Base-by-base conservation (phyloP, 2,113 vertebrate genomes). In the Sorex araneus region DNA sequence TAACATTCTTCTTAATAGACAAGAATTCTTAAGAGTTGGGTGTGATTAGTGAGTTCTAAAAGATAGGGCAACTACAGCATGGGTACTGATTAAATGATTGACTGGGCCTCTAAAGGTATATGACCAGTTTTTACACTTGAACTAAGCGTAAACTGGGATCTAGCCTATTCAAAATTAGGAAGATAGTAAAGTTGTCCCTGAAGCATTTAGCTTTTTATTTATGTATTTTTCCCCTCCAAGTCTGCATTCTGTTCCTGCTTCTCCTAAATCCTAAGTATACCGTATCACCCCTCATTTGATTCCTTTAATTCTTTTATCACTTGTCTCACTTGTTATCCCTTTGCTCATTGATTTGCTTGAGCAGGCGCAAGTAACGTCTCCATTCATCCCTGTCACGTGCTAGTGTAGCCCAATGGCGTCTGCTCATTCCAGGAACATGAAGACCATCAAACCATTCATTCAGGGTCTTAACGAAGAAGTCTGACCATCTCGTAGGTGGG, bases 81-180 rank as follows among this genome's bases (percentile, higher is more conserved):
- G 54, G 28, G 15, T 82, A 70, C 43, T 91, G 77, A 84, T 84
- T 57, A 86, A 34, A 66, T 32, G 8, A 32, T 87, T 57, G 63
- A 28, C 89, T 43, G 84, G 63, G 21, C 27, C 90, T 92, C 18
- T 92, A 63, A 90, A 92, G 32, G 40, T 40, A 15, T 63, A 82
- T 25, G 91, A 90, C 15, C 76, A 34, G 32, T 47, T 90, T 93
- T 87, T 30, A 80, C 15, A 92, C n/a, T 77, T 88, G 84, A 84
- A 9, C n/a, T 66, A 79, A 84, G 28, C 4, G 0, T 70, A 47
- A 82, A 34, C n/a, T 47, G 54, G 21, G 69, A 76, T 81, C 1
- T 32, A 87, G 4, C 57, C 45, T 82, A 87, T 27, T 87, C 2
- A 81, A 86, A 94, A 84, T 81, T 32, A 84, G 54, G 19, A 82